phyloP scores from a whole-genome alignment of 2,797 vertebrate species.

The Epinephelus awoara region DNA sequence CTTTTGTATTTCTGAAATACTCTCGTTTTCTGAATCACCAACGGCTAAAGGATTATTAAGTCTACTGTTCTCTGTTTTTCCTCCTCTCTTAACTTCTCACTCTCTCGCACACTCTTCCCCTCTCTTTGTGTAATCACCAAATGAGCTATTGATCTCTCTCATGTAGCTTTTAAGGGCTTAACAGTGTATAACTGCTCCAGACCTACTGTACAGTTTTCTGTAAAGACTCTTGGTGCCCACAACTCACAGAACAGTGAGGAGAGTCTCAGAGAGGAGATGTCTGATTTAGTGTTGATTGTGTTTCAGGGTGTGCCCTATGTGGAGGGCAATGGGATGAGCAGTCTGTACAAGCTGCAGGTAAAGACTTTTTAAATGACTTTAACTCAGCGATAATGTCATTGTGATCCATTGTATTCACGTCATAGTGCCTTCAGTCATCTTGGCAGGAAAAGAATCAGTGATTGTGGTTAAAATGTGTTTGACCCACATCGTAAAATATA shows the following conservation, averaged over 20 bases:
- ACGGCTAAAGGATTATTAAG: slow-evolving; percentile 56
- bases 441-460: slow-evolving; percentile 25
- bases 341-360: slow-evolving; percentile 99
- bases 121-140: slow-evolving; percentile 68
- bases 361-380: slow-evolving; percentile 51
- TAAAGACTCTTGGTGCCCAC: slow-evolving; percentile 32
- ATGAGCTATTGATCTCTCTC: slow-evolving; percentile 76
- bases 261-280: slow-evolving; percentile 24
- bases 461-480: slow-evolving; percentile 50
- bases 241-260: slow-evolving; percentile 34
- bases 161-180: slow-evolving; percentile 78
- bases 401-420: slow-evolving; percentile 29
- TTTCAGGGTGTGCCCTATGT: slow-evolving; percentile 89
- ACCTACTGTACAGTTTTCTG: slow-evolving; percentile 60
- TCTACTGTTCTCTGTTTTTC: slow-evolving; percentile 38
- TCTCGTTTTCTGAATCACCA: slow-evolving; percentile 50
- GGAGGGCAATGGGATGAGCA: slow-evolving; percentile 97
- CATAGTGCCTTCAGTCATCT: slow-evolving; percentile 35
- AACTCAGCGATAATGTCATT: slow-evolving; percentile 22
- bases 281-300: slow-evolving; percentile 63
- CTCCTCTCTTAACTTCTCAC: slow-evolving; percentile 33
- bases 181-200: slow-evolving; percentile 54
- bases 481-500: slow-evolving; percentile 62
- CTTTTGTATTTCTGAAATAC: slow-evolving; percentile 60
- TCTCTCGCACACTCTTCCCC: slow-evolving; percentile 27